A percentile compares a stretch with the other conserved stretches of the same genome.
These are phyloP conservation scores for Dromas ardeola DNA, from an alignment of 2,113 vertebrate genomes.

Conservation along the genomic window DNA sequence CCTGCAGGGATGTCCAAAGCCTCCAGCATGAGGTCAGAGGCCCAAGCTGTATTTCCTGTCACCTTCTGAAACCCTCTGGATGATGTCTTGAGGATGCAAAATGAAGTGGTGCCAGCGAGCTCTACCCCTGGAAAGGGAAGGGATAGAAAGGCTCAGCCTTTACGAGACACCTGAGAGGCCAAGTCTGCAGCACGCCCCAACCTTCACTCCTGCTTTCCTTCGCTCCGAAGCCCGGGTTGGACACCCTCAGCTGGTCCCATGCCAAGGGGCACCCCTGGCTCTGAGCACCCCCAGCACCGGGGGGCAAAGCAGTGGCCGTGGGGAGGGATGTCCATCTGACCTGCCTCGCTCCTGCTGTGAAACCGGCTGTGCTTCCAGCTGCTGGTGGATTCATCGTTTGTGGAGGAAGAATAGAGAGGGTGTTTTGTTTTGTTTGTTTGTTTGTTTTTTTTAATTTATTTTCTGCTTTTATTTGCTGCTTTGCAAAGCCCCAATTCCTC, in stretches of 20 bases:
- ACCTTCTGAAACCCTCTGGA: background rate
- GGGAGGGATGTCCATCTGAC: background rate
- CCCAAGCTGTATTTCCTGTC: background rate
- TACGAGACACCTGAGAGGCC: background rate
- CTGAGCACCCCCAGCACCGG: too few relatives aligned
- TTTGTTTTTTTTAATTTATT: background rate
- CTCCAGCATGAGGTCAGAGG: background rate
- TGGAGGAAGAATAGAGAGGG: background rate
- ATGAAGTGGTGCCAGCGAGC: background rate
- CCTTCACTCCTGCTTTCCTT: background rate
- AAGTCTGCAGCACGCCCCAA: background rate
- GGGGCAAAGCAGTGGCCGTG: rapidly evolving
- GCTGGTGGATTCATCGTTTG: conserved; percentile 49
- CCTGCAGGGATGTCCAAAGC: background rate
- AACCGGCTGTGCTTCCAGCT: conserved; percentile 11
- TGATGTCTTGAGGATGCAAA: background rate
- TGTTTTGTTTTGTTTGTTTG: background rate
- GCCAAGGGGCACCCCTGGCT: too few relatives aligned
- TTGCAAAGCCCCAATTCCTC: conserved; percentile 23
- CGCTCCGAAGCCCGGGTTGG: background rate
- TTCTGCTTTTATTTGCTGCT: conserved; percentile 29
- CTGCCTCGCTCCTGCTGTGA: too few relatives aligned
- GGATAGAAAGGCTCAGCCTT: background rate
- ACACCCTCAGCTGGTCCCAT: too few relatives aligned
- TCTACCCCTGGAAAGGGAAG: background rate